Base-by-base conservation (phyloP, 2,888 invertebrate genomes). In the Ophion costatus region DNA sequence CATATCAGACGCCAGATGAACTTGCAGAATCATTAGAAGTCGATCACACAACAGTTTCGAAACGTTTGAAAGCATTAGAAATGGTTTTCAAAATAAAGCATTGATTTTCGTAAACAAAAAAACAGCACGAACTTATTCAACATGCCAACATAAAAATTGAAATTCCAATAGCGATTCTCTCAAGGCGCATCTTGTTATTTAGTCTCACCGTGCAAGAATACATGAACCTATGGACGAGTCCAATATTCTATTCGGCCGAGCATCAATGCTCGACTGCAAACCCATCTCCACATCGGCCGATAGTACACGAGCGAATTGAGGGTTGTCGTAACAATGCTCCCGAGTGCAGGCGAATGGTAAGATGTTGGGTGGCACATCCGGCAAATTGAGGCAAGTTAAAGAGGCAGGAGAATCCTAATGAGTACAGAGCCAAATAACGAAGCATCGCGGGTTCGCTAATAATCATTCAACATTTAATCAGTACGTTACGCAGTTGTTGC, bases 401-500 rank as follows among this genome's bases (percentile, higher is more conserved):
- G 29, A 24, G 42, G 22, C 29, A n/a, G 45, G 24, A 56, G 64
- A 10, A 61, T 70, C 63, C 24, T 76, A 77, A 77, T 74, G 77
- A 77, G 84, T 51, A 66, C 71, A 73, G 76, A 71, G 20, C 61
- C 61, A 38, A 67, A 67, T 57, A 70, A 75, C 61, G 51, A 78
- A 45, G 69, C 29, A 78, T 61, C 78, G 11, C 38, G 24, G 73
- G 24, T 67, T 84, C 70, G 42, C 75, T 82, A 76, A 82, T 84
- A 80, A 82, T 80, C 80, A 80, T 82, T 82, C 77, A 80, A 77
- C 74, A 73, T 84, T 84, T 81, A 81, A 85, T 83, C 80, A 83
- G 79, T 67, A 67, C 67, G 61, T 77, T 82, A 67, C 63, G 38
- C 73, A 80, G 80, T 74, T 61, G 77, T 70, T 51, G 14, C 17